Base-by-base conservation (phyloP, 2,888 invertebrate species). In the Conchocele bisecta region DNA sequence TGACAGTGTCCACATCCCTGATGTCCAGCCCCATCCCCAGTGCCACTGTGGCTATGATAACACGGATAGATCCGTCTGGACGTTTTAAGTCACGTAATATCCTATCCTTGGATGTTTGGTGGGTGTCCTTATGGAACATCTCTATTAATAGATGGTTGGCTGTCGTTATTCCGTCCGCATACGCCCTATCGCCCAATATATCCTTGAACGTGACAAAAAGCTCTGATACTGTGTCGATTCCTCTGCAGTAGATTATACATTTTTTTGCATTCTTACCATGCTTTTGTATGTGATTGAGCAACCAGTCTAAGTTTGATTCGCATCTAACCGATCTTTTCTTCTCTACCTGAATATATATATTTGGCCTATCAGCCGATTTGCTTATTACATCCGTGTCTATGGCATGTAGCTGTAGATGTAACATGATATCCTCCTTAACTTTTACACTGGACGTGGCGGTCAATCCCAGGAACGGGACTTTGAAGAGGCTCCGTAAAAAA, bases 21-120 rank as follows among this genome's bases (percentile, higher is more conserved):
- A 75, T 68, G 24, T 79, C 64, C 1, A 75, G 31, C 1, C 69
- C 79, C 73, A 79, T 75, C 17, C 79, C 79, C 11, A 79, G 31
- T 5, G 66, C 75, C 5, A 70, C 70, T 11, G 70, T 75, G 20
- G 75, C 70, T 20, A 67, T 28, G 11, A 75, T n/a, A 24, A 60
- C 65, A 29, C 72, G 24, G 13, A 75, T 66, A 37, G 3, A 59
- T n/a, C 64, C 59, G 15, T 42, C 22, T 17, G 1, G 0, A 28
- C 56, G 7, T 35, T 41, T 58, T 28, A 79, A 69, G 17, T 51
- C 37, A 31, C n/a, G 26, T 9, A 69, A 15, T 13, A 72, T 75
- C 26, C 60, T 17, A 20, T 53, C 15, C 41, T 79, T 75, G 13
- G 75, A 73, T 15, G 29, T 22, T n/a, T 73, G 50, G 54, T 73